These are phyloP conservation scores for Phrynocephalus forsythii DNA, from an alignment of 2,797 vertebrate genomes.

Conservation along the genomic window DNA sequence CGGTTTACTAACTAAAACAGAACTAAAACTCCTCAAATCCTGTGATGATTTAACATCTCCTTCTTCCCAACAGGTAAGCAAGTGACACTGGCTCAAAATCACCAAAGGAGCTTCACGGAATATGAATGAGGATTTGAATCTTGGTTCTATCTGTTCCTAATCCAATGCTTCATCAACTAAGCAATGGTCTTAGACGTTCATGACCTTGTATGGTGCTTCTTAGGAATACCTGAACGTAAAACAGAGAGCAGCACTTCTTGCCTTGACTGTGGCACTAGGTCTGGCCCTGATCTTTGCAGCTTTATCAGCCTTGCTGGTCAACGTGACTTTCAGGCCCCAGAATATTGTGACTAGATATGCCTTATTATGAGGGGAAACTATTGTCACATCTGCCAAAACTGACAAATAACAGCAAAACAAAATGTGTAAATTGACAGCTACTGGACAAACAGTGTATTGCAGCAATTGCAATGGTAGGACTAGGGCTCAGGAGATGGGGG, in stretches of 20 bases:
- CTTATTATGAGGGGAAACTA: too few species aligned
- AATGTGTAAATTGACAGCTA: background rate
- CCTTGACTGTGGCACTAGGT: background rate
- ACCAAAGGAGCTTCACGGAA: too few species aligned
- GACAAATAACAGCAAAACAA: background rate
- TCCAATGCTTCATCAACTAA: background rate
- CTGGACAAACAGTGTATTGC: too few species aligned
- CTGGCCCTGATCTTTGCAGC: background rate
- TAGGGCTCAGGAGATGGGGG: too few species aligned
- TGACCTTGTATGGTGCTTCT: too few species aligned
- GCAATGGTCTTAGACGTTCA: background rate
- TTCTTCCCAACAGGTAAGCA: too few species aligned
- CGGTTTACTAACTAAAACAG: background rate
- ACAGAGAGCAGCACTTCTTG: background rate
- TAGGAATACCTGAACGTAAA: background rate
- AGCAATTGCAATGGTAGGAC: too few species aligned
- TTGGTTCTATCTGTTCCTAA: background rate
- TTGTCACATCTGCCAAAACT: background rate
- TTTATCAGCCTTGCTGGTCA: too few species aligned
- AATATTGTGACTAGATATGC: too few species aligned
- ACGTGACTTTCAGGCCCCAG: too few species aligned
- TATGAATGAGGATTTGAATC: background rate
- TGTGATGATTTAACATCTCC: background rate
- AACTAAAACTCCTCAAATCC: background rate
- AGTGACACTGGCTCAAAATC: too few species aligned